These are phyloP conservation scores for Esox masquinongy DNA, from an alignment of 2,797 vertebrate species.

Conservation along the genomic window DNA sequence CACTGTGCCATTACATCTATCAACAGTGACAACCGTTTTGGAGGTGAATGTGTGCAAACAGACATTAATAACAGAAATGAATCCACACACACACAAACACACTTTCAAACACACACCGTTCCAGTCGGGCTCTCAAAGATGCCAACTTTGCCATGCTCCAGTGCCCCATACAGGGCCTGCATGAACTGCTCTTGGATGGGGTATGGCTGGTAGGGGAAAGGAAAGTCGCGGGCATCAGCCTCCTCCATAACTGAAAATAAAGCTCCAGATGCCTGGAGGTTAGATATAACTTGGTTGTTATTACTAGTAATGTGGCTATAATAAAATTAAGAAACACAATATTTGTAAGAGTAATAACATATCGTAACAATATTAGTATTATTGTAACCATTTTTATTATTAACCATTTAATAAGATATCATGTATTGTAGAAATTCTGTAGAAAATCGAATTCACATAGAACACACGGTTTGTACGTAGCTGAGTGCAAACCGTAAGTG, in stretches of 20 bases:
- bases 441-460: background rate
- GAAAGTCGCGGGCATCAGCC: slow-evolving; percentile 70
- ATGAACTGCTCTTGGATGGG: slow-evolving; percentile 93
- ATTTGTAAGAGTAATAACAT: no score
- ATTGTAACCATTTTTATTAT: no score
- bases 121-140: slow-evolving; percentile 99
- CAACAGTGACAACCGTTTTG: no score
- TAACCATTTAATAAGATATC: no score
- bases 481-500: background rate
- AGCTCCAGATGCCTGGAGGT: background rate
- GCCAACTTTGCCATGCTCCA: slow-evolving; percentile 88
- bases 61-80: background rate
- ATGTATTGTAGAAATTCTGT: background rate
- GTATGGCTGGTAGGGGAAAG: slow-evolving; percentile 91
- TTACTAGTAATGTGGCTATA: background rate
- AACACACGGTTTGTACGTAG: no score
- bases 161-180: slow-evolving; percentile 81
- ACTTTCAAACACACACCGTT: slow-evolving; percentile 78
- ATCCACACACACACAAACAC: background rate
- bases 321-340: no score
- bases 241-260: slow-evolving; percentile 60
- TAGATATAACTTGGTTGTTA: background rate
- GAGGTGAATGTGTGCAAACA: background rate
- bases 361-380: no score
- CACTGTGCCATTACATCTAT: no score